Conservation (phyloP, 2,888 invertebrate species). For the Tenthredo scrophulariae region DNA sequence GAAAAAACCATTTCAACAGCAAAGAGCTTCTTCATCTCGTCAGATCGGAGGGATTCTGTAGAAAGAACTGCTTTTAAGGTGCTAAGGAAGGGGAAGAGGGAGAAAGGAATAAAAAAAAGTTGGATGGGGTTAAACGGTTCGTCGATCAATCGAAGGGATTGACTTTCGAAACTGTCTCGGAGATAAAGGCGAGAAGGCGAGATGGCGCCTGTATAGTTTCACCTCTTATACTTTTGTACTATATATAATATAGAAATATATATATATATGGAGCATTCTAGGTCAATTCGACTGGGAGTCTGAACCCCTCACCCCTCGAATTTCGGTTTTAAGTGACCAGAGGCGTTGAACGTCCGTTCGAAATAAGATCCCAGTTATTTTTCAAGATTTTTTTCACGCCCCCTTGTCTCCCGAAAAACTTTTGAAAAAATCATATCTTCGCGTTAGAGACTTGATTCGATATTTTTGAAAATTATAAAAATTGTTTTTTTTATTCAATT, state of each 20-base stretch:
- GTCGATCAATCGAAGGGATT: slow-evolving; percentile 50
- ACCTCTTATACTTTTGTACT: not conserved
- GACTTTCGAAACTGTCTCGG: slow-evolving; percentile 44
- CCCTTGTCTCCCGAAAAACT: too few relatives aligned
- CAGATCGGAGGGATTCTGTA: not conserved
- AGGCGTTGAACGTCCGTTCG: too few relatives aligned
- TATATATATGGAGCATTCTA: not conserved
- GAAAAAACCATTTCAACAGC: slow-evolving; percentile 2
- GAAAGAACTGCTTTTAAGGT: not conserved
- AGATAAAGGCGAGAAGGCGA: not conserved
- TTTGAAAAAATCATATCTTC: too few relatives aligned
- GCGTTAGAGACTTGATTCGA: too few relatives aligned
- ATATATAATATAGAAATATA: not conserved
- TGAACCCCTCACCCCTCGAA: too few relatives aligned
- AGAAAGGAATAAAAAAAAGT: not conserved
- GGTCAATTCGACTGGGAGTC: too few relatives aligned
- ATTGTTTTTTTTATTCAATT: too few relatives aligned
- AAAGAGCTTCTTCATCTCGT: slow-evolving; percentile 27
- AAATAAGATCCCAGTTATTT: too few relatives aligned
- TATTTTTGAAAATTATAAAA: too few relatives aligned
- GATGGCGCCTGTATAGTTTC: not conserved
- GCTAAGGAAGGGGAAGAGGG: not conserved
- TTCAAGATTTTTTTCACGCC: too few relatives aligned
- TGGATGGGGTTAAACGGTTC: slow-evolving; percentile 45
- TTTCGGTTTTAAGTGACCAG: too few relatives aligned